Conservation (phyloP, 2,888 invertebrate species). For the Hyposoter didymator region DNA sequence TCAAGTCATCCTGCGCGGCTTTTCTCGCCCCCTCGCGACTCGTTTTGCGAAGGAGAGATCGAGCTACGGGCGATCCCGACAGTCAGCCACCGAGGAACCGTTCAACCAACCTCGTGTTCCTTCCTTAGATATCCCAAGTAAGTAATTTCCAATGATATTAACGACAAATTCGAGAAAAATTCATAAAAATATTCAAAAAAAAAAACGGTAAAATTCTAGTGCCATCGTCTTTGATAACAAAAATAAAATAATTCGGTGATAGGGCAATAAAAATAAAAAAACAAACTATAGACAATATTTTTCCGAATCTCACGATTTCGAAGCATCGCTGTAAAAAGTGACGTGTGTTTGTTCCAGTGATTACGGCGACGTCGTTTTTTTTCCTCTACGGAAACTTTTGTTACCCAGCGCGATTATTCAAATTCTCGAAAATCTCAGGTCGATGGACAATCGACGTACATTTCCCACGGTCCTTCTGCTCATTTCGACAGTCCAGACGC, state of each 20-base stretch:
- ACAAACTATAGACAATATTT: neutral
- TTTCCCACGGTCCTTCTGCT: neutral
- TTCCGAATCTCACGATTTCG: neutral
- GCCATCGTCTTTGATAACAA: neutral
- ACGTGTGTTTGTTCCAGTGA: conserved; percentile 29
- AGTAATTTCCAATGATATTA: conserved; percentile 46
- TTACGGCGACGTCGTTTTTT: neutral
- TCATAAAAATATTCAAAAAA: too few relatives aligned
- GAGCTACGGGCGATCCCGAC: conserved; percentile 67
- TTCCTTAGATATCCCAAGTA: conserved; percentile 67
- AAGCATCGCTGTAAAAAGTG: conserved; percentile 27
- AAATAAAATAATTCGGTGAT: neutral
- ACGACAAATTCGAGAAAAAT: neutral
- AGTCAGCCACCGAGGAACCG: conserved; percentile 70
- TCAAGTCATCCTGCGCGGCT: conserved; percentile 68
- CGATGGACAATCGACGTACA: neutral
- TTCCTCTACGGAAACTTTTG: neutral
- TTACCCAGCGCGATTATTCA: neutral
- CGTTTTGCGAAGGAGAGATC: conserved; percentile 62
- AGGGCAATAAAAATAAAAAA: neutral
- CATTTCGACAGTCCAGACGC: neutral
- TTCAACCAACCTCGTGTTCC: conserved; percentile 67
- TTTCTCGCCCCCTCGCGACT: conserved; percentile 61
- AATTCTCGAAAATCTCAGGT: neutral
- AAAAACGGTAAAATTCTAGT: neutral